phyloP scores from a whole-genome alignment of 2,797 vertebrate genomes.

The Threskiornis aethiopicus region DNA sequence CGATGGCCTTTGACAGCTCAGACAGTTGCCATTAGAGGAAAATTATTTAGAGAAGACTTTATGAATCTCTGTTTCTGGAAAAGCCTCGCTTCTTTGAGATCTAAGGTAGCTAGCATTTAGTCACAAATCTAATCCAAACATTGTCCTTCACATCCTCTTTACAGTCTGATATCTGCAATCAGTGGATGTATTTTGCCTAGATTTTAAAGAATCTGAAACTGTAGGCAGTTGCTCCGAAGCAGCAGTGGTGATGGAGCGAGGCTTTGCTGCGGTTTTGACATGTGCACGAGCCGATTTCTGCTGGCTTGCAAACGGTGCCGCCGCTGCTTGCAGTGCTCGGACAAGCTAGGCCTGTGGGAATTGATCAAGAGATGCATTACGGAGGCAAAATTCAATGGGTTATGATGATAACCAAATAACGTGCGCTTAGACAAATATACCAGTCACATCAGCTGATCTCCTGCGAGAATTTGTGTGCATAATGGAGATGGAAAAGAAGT shows the following conservation, averaged over 20 bases:
- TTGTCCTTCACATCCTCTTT: background rate
- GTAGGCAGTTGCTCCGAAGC: accelerated
- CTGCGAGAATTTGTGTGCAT: background rate
- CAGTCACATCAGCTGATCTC: background rate
- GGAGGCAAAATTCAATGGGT: background rate
- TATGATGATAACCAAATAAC: background rate
- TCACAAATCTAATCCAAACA: background rate
- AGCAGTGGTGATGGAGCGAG: background rate
- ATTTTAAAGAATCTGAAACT: background rate
- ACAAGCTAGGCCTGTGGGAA: background rate
- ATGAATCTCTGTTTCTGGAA: background rate
- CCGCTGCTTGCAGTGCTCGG: background rate
- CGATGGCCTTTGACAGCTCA: accelerated
- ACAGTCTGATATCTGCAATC: background rate
- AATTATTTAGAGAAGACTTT: background rate
- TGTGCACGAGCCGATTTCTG: background rate
- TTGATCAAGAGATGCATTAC: background rate
- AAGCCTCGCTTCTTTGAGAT: background rate
- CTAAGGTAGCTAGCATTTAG: background rate
- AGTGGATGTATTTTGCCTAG: background rate
- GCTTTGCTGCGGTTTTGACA: background rate
- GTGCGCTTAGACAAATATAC: background rate
- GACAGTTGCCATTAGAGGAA: background rate
- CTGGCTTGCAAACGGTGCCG: background rate
- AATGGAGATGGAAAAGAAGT: background rate